Base-by-base conservation (phyloP, 2,797 vertebrate genomes). In the Eutrigla gurnardus region DNA sequence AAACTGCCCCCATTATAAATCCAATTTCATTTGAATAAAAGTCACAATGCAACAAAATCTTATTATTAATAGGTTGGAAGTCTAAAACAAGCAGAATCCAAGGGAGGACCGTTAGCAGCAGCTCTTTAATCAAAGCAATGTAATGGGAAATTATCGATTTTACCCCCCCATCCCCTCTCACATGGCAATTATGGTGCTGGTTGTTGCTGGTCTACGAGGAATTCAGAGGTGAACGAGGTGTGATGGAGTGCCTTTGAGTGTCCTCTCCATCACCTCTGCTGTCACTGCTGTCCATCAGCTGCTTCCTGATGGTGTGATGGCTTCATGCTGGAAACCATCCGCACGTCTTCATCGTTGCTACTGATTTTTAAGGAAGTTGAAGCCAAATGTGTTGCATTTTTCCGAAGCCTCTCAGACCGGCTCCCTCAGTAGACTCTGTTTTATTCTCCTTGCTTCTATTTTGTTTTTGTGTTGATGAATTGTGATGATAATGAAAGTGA, bases 221-320 rank as follows among this genome's bases (percentile, higher is more conserved):
- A 55, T 54, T 33, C 47, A 43, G 60, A 66, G 78, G 67, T 83
- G 77, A 78, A 40, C 11, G 39, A 73, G 73, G 71, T 37, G 65
- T 40, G 77, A 86, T 10, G 68, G 73, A 75, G 54, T 43, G 82
- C 75, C 66, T 35, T 4, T 32, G 17, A 75, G 75, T 66, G 81
- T 89, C 85, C 75, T 74, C 73, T 85, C 66, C 77, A 47, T 90
- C 84, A 78, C 73, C 63, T 85, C 79, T 17, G 70, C 77, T 73
- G 77, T 47, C 89, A 67, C 75, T 74, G 78, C 73, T 73, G 86
- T 81, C 81, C 12, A 9, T 85, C 87, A 78, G 73, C 65, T 8
- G 65, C 73, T 54, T 75, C 62, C 68, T 69, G 11, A 43, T 73
- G 66, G 64, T 35, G 49, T 64, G 66, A 83, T 12, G 73, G 42